These are phyloP conservation scores for Cynopterus sphinx DNA, from an alignment of 2,797 vertebrate genomes.

Conservation along the genomic window DNA sequence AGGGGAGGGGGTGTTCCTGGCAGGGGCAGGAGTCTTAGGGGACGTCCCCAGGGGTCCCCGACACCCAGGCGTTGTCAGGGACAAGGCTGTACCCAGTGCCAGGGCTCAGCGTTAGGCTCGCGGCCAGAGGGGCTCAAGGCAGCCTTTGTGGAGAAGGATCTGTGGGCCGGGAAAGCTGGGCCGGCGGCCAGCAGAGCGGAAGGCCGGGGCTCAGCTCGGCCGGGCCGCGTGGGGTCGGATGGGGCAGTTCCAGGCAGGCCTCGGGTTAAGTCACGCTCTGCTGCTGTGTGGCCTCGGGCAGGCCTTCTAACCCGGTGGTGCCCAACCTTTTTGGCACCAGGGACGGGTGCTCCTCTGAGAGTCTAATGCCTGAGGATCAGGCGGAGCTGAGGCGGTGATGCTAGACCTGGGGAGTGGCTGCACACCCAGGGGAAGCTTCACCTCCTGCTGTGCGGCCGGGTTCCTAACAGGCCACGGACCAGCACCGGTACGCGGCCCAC, in stretches of 20 bases:
- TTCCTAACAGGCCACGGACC: too few species aligned
- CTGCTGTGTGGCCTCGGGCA: background rate
- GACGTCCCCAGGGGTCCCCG: background rate
- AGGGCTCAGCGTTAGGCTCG: slow-evolving; percentile 13
- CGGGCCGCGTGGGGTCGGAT: background rate
- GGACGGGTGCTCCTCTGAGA: too few species aligned
- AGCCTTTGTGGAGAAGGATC: slow-evolving; percentile 46
- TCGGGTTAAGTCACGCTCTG: background rate
- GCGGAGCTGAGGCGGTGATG: too few species aligned
- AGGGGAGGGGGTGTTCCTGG: background rate
- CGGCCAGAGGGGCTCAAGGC: slow-evolving; percentile 55
- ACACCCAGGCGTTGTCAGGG: background rate
- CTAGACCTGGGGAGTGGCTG: too few species aligned
- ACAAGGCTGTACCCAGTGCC: background rate
- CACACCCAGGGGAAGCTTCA: too few species aligned
- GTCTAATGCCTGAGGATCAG: too few species aligned
- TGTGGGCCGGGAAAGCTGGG: slow-evolving; percentile 10
- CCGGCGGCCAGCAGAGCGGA: background rate
- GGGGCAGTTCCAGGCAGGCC: background rate
- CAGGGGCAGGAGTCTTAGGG: background rate
- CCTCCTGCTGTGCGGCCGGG: too few species aligned
- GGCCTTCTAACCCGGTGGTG: background rate
- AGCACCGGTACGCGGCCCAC: too few species aligned
- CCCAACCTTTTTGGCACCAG: too few species aligned
- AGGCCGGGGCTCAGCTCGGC: background rate